Conservation (phyloP, 23 tunicate species). For the Oikopleura albicans region DNA sequence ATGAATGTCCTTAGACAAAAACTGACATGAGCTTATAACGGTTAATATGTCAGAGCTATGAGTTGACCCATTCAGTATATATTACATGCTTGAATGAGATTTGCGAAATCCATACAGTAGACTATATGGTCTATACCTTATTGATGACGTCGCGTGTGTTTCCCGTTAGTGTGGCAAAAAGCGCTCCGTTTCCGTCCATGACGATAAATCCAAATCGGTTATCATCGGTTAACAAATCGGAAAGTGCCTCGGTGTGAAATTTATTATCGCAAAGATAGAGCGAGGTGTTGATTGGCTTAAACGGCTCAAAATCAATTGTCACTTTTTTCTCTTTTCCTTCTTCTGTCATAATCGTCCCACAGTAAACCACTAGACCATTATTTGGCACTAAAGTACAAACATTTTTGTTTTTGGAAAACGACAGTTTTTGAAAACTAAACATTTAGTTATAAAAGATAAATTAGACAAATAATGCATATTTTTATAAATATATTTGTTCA, state of each 20-base stretch:
- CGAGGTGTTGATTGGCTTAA: constrained; percentile 89
- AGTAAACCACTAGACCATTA: constrained; percentile 93
- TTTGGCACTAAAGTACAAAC: constrained; percentile 31
- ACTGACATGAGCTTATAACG: too few species aligned
- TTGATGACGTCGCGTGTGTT: constrained; percentile 87
- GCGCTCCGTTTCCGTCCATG: constrained; percentile 95
- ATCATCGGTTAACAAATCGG: constrained; percentile 74
- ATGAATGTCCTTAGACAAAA: too few species aligned
- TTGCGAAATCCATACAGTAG: neutral
- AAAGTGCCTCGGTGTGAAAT: constrained; percentile 87
- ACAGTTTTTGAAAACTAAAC: too few species aligned
- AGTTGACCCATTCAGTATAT: too few species aligned
- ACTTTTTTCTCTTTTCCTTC: constrained; percentile 98
- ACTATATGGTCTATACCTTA: constrained; percentile 20
- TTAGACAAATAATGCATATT: too few species aligned
- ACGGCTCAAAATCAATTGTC: constrained; percentile 94
- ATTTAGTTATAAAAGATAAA: too few species aligned
- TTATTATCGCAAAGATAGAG: constrained; percentile 82
- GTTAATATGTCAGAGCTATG: too few species aligned
- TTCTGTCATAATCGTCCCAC: constrained; percentile 95
- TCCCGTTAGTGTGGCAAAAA: constrained; percentile 85
- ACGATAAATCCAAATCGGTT: constrained; percentile 84
- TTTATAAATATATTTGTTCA: too few species aligned
- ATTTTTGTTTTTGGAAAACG: too few species aligned
- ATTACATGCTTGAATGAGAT: too few species aligned